Base-by-base conservation (phyloP, 2,797 vertebrate genomes). In the Crax fasciolata region DNA sequence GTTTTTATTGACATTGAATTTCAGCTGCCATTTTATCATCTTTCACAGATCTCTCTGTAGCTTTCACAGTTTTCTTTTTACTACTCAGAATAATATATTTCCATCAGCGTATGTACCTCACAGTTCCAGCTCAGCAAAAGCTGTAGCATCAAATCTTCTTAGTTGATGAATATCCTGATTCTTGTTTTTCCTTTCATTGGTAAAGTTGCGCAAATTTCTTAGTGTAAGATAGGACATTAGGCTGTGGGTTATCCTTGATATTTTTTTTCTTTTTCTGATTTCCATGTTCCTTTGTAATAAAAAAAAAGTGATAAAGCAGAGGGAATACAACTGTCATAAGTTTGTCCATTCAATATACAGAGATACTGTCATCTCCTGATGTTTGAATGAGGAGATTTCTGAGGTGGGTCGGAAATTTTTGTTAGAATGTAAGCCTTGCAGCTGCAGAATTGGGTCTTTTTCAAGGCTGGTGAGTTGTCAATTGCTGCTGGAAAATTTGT, bases 1-100 rank as follows among this genome's bases (percentile, higher is more conserved):
- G 59, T 39, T 89, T 93, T 92, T 94, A 79, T 92, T 92, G 65
- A 74, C 44, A 27, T 21, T 85, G 61, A 24, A 52, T 85, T 93
- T 94, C 63, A 79, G 24, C 35, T 89, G 67, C 78, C 38, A 27
- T 63, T 95, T 92, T 73, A 48, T 95, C 55, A 48, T 87, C 20
- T 90, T 90, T 91, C 52, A 67, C 63, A 85, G 44, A 51, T 67
- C 13, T 89, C 28, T 73, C 84, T 71, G 21, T 77, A 85, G 30
- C 24, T 87, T 92, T 83, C 65, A 67, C 24, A 58, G 1, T 89
- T 80, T 89, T 91, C 30, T 79, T 79, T 77, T 46, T 85, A 77
- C 14, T 6, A 15, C 27, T 87, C 41, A 77, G 54, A 91, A 80
- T 54, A 85, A 67, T 54, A 7, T 61, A 54, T 71, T 91, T 67